Conservation (phyloP, 1,140 invertebrate species). For the Berghia stephanieae region DNA sequence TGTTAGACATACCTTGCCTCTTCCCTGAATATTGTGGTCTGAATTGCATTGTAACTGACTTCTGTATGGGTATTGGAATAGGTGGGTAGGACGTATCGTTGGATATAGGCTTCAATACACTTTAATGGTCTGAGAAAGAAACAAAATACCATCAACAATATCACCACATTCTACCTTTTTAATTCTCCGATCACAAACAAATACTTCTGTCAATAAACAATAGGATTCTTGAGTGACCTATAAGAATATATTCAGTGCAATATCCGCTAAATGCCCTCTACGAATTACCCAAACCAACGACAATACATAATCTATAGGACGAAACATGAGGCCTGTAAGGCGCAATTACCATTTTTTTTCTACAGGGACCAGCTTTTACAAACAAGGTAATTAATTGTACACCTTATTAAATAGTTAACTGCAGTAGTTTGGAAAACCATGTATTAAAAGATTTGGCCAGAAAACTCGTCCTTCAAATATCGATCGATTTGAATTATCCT, state of each 20-base stretch:
- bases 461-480: no score
- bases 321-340: no score
- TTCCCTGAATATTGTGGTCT: constrained; percentile 87
- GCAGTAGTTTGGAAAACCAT: no score
- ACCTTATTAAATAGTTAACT: no score
- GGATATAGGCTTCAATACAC: constrained; percentile 89
- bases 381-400: no score
- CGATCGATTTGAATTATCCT: no score
- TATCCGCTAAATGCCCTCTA: not conserved
- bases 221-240: not conserved
- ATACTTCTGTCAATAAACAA: no score
- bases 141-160: constrained; percentile 77
- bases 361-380: no score
- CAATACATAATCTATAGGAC: no score
- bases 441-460: no score
- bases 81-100: constrained; percentile 81
- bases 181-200: not conserved
- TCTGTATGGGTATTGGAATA: constrained; percentile 89
- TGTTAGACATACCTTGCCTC: constrained; percentile 72
- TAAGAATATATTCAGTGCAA: not conserved
- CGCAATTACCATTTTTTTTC: no score
- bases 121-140: constrained; percentile 82
- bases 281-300: no score
- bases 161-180: not conserved
- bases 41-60: constrained; percentile 83